Conservation (phyloP, 2,797 vertebrate genomes). For the Falco peregrinus region DNA sequence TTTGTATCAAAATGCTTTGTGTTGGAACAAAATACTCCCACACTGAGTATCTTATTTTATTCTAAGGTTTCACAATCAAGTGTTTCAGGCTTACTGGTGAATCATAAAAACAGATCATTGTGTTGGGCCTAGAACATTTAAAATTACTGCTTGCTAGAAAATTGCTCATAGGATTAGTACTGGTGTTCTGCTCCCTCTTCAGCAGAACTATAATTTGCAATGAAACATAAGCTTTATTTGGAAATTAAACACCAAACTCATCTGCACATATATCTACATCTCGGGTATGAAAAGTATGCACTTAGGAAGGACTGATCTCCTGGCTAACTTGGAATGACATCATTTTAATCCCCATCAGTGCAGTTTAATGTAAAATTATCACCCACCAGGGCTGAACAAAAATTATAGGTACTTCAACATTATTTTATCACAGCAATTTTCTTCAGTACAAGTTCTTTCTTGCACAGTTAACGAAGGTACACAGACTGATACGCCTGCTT, state of each 20-base stretch:
- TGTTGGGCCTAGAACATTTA: slow-evolving; percentile 73
- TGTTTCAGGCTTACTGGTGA: slow-evolving; percentile 70
- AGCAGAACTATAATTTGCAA: slow-evolving; percentile 56
- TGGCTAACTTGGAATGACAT: not conserved
- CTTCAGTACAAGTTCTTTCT: not conserved
- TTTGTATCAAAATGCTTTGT: slow-evolving; percentile 68
- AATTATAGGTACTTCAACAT: not conserved
- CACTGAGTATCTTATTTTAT: slow-evolving; percentile 62
- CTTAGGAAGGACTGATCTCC: not conserved
- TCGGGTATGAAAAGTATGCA: not conserved
- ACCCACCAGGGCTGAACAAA: not conserved
- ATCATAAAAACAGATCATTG: slow-evolving; percentile 75
- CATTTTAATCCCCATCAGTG: not conserved
- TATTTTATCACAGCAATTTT: not conserved
- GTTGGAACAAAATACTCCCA: slow-evolving; percentile 73
- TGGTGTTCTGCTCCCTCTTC: slow-evolving; percentile 56
- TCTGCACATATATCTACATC: not conserved
- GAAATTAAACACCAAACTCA: slow-evolving; percentile 26
- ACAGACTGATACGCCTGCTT: not conserved
- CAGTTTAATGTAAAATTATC: not conserved
- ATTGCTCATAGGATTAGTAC: slow-evolving; percentile 64
- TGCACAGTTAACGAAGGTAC: not conserved
- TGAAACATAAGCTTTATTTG: slow-evolving; percentile 24
- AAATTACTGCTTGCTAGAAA: slow-evolving; percentile 70
- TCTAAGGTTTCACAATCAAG: slow-evolving; percentile 68